A percentile compares a stretch with the other conserved stretches of the same genome.
Conservation (phyloP, 2,888 invertebrate genomes). For the Epinotia ramella region DNA sequence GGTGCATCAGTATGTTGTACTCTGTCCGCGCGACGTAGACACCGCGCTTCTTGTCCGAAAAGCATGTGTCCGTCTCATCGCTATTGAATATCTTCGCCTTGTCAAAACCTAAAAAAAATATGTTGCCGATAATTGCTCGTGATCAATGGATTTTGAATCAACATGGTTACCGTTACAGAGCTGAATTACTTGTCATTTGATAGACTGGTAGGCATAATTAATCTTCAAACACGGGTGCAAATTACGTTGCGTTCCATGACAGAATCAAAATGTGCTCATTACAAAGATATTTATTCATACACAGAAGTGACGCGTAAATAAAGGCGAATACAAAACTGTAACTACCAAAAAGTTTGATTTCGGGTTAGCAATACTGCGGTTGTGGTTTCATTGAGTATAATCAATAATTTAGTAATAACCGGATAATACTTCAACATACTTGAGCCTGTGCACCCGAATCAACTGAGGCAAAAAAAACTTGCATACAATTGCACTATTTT, state of each 20-base stretch:
- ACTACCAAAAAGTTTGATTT: not conserved
- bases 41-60: slow-evolving; percentile 88
- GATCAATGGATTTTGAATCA: not conserved
- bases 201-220: not conserved
- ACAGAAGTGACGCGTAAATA: too few species aligned
- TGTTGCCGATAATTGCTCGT: not conserved
- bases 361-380: not conserved
- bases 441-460: too few species aligned
- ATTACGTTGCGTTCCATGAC: not conserved
- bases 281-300: not conserved
- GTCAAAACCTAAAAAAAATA: slow-evolving; percentile 70
- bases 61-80: slow-evolving; percentile 87
- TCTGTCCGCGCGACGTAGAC: slow-evolving; percentile 94
- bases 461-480: too few species aligned
- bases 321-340: too few species aligned
- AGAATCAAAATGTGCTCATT: not conserved
- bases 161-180: not conserved
- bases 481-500: too few species aligned
- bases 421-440: not conserved
- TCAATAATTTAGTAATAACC: not conserved
- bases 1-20: slow-evolving; percentile 97
- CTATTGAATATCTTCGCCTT: slow-evolving; percentile 76
- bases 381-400: not conserved
- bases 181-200: not conserved
- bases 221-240: not conserved